Conservation (phyloP, 2,797 vertebrate species). For the Cyclura pinguis region DNA sequence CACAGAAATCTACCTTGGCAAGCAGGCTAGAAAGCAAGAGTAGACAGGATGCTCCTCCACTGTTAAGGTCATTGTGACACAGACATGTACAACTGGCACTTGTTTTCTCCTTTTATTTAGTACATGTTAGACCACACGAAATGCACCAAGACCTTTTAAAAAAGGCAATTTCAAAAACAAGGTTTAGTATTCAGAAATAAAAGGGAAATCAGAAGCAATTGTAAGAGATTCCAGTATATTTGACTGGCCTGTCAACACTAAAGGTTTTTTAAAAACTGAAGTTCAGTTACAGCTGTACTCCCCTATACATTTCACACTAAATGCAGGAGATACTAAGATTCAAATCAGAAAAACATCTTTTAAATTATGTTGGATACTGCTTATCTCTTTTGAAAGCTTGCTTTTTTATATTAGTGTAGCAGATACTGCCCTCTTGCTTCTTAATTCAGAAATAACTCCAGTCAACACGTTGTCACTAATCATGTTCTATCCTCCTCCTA, state of each 20-base stretch:
- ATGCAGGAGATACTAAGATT: slow-evolving; percentile 9
- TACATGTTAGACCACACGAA: background rate
- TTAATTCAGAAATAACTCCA: background rate
- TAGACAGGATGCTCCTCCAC: background rate
- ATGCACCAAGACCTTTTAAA: background rate
- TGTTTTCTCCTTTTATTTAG: background rate
- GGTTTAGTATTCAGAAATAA: background rate
- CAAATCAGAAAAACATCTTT: background rate
- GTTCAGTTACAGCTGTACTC: background rate
- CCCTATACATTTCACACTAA: background rate
- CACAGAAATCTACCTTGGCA: background rate
- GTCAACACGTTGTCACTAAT: background rate
- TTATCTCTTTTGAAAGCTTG: background rate
- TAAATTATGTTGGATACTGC: slow-evolving; percentile 8
- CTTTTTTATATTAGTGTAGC: background rate
- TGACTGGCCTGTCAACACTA: background rate
- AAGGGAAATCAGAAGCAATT: background rate
- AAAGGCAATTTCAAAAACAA: background rate
- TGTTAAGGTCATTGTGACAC: slow-evolving; percentile 12
- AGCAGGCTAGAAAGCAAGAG: background rate
- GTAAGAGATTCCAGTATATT: background rate
- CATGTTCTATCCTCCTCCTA: background rate
- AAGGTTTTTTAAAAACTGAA: background rate
- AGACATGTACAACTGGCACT: background rate
- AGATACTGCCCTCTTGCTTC: background rate